These are phyloP conservation scores for Mus spicilegus DNA, from an alignment of 2,113 vertebrate genomes.

Conservation along the genomic window DNA sequence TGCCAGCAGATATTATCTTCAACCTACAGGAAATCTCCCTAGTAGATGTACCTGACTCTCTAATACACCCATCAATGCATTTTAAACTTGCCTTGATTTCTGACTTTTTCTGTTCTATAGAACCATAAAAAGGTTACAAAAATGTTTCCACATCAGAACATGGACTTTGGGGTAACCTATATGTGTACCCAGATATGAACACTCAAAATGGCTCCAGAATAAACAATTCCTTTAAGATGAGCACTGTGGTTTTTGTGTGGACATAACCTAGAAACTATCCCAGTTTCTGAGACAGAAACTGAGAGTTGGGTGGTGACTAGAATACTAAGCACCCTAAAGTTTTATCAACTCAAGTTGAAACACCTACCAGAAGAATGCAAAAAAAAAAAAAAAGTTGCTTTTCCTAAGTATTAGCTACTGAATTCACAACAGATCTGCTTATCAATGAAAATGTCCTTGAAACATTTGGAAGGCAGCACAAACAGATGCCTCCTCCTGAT, in stretches of 20 bases:
- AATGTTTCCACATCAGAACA: not conserved
- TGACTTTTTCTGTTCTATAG: not conserved
- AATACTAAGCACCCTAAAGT: constrained; percentile 44
- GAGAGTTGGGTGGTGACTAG: constrained; percentile 25
- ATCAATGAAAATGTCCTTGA: not conserved
- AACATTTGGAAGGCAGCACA: not conserved
- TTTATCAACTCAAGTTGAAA: constrained; percentile 8
- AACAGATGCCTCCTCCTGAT: not conserved
- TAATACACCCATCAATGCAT: not conserved
- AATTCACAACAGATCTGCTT: not conserved
- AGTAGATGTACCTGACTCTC: not conserved
- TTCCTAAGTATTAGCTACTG: not conserved
- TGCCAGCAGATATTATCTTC: not conserved
- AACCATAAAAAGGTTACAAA: not conserved
- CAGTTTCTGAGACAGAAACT: constrained; percentile 62
- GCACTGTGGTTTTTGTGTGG: not conserved
- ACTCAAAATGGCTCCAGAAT: not conserved
- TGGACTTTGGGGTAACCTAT: not conserved
- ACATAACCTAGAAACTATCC: constrained; percentile 32
- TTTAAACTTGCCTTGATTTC: not conserved
- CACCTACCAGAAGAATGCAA: constrained; percentile 16
- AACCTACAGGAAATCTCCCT: not conserved
- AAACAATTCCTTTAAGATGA: not conserved
- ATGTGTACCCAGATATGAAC: not conserved
- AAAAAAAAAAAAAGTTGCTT: not conserved